A percentile compares a stretch with the other conserved stretches of the same genome.
Evolutionary conservation across 2,797 vertebrate genomes (phyloP).

Genomic region (Lepidocolaptes lacrymiger): DNA sequence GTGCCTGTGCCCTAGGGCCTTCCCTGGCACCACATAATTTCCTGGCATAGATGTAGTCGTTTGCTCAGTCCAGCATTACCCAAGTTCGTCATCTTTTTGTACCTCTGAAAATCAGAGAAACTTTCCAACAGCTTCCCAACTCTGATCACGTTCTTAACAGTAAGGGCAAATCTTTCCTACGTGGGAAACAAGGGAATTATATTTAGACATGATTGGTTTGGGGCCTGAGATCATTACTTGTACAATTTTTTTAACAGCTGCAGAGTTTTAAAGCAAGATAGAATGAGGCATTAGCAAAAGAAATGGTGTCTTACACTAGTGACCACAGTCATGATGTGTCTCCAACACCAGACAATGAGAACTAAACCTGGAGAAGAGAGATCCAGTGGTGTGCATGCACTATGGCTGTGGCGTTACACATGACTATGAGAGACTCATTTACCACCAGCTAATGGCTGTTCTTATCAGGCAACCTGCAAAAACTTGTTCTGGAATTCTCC

Average conservation of each 20-base stretch:
- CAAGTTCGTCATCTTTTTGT: neutral
- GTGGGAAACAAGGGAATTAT: neutral
- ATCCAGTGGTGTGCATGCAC: rapidly evolving
- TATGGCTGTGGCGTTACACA: neutral
- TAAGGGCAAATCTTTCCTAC: neutral
- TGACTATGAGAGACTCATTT: neutral
- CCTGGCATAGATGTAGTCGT: neutral
- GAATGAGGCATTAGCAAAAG: neutral
- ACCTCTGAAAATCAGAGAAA: neutral
- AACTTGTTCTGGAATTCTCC: neutral
- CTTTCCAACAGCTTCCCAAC: neutral
- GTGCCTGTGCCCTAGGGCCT: neutral
- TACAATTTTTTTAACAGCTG: neutral
- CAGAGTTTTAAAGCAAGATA: neutral
- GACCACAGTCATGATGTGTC: neutral
- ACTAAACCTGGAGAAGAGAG: neutral
- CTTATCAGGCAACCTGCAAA: neutral
- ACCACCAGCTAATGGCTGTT: neutral
- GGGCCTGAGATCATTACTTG: neutral
- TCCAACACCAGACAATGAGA: neutral
- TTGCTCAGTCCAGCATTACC: neutral
- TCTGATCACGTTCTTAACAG: neutral
- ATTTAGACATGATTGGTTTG: neutral
- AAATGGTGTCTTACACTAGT: neutral
- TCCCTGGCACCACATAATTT: neutral